Percentiles rank a stretch among this genome's conserved stretches.
Conservation (phyloP, 2,113 vertebrate species). For the Narcine bancroftii region DNA sequence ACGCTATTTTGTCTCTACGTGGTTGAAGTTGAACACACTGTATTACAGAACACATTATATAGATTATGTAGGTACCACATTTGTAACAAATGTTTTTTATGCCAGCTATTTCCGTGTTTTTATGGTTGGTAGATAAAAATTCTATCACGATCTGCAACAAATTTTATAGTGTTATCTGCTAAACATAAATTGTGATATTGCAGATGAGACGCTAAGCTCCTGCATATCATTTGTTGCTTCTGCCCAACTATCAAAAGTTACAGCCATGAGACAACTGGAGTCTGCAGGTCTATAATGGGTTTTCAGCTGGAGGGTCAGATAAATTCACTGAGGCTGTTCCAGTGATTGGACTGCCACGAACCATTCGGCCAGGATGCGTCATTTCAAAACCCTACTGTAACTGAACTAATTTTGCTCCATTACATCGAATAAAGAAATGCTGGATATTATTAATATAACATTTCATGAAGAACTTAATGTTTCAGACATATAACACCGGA, state of each 20-base stretch:
- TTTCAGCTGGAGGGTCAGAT: conserved; percentile 28
- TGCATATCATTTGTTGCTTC: conserved; percentile 34
- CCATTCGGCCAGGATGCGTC: conserved; percentile 43
- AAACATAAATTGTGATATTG: conserved; percentile 42
- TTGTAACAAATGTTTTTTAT: conserved; percentile 36
- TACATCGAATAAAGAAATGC: neutral
- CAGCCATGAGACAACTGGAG: neutral
- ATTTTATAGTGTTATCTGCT: conserved; percentile 44
- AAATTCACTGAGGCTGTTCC: conserved; percentile 42
- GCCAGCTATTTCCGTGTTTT: conserved; percentile 44
- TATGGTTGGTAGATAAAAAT: conserved; percentile 43
- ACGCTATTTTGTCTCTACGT: neutral
- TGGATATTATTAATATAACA: neutral
- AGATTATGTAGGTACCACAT: neutral
- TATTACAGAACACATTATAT: neutral
- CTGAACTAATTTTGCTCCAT: conserved; percentile 38
- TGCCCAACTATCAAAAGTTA: conserved; percentile 40
- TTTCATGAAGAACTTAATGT: neutral
- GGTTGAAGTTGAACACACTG: neutral
- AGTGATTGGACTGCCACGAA: conserved; percentile 44
- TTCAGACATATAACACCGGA: neutral
- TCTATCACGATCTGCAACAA: conserved; percentile 43
- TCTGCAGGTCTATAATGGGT: conserved; percentile 26
- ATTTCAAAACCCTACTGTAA: conserved; percentile 42
- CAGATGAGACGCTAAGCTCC: neutral